Evolutionary conservation across 1,140 invertebrate genomes (phyloP).

Genomic region (Diabrotica virgifera): DNA sequence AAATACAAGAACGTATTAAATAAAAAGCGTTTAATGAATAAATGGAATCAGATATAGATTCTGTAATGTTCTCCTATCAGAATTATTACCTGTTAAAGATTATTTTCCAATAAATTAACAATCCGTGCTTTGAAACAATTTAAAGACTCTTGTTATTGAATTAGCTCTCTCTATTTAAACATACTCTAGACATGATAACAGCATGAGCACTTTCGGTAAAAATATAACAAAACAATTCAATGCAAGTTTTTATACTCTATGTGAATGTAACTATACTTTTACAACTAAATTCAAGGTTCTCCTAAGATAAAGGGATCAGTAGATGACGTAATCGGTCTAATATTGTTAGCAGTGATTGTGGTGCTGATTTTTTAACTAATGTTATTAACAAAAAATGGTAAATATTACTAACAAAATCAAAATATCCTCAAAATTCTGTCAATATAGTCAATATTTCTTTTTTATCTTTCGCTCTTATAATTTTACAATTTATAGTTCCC

Average conservation of each 20-base stretch:
- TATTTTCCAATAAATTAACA: not conserved
- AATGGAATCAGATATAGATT: no score
- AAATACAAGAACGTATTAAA: no score
- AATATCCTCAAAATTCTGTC: no score
- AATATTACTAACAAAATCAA: no score
- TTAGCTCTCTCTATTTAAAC: conserved; percentile 16
- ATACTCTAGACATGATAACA: conserved; percentile 48
- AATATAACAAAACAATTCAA: conserved; percentile 46
- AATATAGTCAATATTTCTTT: no score
- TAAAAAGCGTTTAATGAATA: no score
- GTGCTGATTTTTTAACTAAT: no score
- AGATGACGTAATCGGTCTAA: not conserved
- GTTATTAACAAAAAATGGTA: no score
- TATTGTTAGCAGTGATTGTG: not conserved
- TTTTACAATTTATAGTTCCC: no score
- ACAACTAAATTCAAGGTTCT: conserved; percentile 33
- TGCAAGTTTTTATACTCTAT: conserved; percentile 29
- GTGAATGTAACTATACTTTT: conserved; percentile 30
- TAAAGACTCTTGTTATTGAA: conserved; percentile 6
- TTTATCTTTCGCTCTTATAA: no score
- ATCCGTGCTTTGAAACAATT: not conserved
- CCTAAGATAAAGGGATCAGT: conserved; percentile 1
- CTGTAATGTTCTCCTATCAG: no score
- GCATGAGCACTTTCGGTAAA: conserved; percentile 65
- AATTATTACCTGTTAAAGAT: no score